Percentiles rank a stretch among this genome's conserved stretches.
phyloP scores from a whole-genome alignment of 2,113 vertebrate genomes.

The Alligator sinensis region DNA sequence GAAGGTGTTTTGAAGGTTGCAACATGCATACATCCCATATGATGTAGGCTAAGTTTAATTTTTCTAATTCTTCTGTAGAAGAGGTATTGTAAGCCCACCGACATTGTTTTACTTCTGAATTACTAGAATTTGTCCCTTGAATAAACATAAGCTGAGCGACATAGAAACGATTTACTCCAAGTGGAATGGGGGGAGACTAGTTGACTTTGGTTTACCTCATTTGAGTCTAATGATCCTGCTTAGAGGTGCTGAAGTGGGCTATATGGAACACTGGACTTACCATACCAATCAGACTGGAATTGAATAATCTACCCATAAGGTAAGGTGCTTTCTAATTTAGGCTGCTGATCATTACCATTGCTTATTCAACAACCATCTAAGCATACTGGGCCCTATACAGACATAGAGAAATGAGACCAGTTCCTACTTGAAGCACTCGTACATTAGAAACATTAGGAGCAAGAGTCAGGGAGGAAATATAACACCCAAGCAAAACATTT shows the following conservation, averaged over 20 bases:
- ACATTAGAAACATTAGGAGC: not conserved
- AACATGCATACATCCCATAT: not conserved
- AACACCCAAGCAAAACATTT: not conserved
- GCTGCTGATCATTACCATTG: not conserved
- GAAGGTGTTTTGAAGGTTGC: slow-evolving; percentile 22
- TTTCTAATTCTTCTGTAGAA: not conserved
- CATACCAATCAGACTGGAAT: not conserved
- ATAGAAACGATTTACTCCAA: not conserved
- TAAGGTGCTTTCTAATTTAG: not conserved
- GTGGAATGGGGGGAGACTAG: not conserved
- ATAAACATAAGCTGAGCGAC: not conserved
- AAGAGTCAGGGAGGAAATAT: not conserved
- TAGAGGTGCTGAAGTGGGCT: accelerated
- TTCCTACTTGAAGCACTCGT: not conserved
- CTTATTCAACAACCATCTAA: not conserved
- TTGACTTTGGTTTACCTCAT: not conserved
- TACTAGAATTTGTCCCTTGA: not conserved
- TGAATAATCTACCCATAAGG: not conserved
- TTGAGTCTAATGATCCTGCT: not conserved
- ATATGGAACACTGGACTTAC: not conserved
- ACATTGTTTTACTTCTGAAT: not conserved
- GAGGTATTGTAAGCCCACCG: not conserved
- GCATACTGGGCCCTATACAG: not conserved
- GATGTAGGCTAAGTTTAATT: slow-evolving; percentile 17
- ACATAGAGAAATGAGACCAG: not conserved